These are phyloP conservation scores for Sebastes hopkinsi DNA, from an alignment of 2,797 vertebrate genomes.

Conservation along the genomic window DNA sequence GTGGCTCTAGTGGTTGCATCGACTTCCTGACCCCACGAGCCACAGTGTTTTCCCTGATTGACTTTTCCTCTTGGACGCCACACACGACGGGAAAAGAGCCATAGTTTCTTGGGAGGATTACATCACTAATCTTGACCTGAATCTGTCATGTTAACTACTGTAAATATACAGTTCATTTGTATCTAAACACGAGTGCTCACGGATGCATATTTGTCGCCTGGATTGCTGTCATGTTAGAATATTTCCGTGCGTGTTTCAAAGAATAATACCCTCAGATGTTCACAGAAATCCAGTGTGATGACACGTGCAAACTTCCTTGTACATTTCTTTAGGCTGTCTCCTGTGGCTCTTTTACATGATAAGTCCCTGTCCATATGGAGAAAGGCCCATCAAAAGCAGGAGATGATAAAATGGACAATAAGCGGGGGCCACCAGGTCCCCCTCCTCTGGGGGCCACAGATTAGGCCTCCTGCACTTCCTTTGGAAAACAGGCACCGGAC, in stretches of 20 bases:
- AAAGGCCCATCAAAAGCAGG: slow-evolving; percentile 74
- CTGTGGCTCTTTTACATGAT: slow-evolving; percentile 52
- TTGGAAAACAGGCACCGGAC: slow-evolving; percentile 87
- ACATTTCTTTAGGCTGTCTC: slow-evolving; percentile 26
- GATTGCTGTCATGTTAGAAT: background rate
- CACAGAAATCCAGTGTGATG: slow-evolving; percentile 46
- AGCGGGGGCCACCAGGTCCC: slow-evolving; percentile 75
- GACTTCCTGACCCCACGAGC: slow-evolving; percentile 73
- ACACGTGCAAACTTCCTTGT: slow-evolving; percentile 35
- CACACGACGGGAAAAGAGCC: slow-evolving; percentile 37
- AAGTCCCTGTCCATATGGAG: slow-evolving; percentile 66
- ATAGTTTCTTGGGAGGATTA: slow-evolving; percentile 40
- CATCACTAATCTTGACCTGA: slow-evolving; percentile 29
- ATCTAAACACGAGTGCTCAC: background rate
- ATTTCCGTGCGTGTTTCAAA: background rate
- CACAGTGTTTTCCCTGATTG: slow-evolving; percentile 67
- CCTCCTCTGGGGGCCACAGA: slow-evolving; percentile 84
- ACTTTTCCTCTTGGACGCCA: slow-evolving; percentile 61
- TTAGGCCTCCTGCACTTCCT: slow-evolving; percentile 91
- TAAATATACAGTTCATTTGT: background rate
- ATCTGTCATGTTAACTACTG: background rate
- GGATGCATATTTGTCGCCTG: background rate
- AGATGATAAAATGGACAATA: slow-evolving; percentile 85
- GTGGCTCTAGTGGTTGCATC: slow-evolving; percentile 65
- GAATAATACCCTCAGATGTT: background rate